A percentile compares a stretch with the other conserved stretches of the same genome.
phyloP scores from a whole-genome alignment of 2,113 vertebrate genomes.

The Mus musculus region GRCm39 chr13:36985001-36985500 shows the following conservation, averaged over 20 bases:
- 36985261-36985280: too few species aligned
- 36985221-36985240: neutral
- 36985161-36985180: too few species aligned
- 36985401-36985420: neutral
- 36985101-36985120: neutral
- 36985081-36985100: neutral
- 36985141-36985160: neutral
- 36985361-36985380: neutral
- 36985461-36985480: neutral
- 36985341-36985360: neutral
- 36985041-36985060: neutral
- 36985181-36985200: too few species aligned
- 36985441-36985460: neutral
- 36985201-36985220: too few species aligned
- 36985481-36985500: neutral
- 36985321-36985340: neutral
- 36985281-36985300: too few species aligned
- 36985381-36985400: neutral
- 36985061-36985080: neutral
- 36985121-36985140: neutral
- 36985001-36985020: neutral
- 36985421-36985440: neutral
- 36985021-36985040: neutral
- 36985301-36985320: neutral
- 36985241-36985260: neutral